phyloP scores from a whole-genome alignment of 2,113 vertebrate species.

The Leptobrachium leishanense region DNA sequence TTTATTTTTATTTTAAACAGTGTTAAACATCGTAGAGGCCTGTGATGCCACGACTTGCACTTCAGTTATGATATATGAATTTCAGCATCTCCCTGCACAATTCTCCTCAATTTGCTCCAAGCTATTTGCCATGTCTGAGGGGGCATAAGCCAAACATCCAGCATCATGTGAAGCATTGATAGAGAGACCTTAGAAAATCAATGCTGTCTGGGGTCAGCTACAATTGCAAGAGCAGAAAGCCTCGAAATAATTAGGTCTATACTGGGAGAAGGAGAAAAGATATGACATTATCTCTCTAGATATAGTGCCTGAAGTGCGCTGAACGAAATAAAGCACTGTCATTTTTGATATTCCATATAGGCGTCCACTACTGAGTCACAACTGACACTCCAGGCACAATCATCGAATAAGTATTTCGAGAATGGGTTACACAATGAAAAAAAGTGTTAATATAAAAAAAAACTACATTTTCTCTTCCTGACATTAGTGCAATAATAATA shows the following conservation, averaged over 20 bases:
- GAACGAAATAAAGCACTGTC: neutral
- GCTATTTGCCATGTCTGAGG: conserved; percentile 1
- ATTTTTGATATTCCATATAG: neutral
- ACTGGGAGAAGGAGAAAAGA: neutral
- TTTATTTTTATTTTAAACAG: no score
- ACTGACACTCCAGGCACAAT: neutral
- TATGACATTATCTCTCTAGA: neutral
- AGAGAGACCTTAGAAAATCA: conserved; percentile 1
- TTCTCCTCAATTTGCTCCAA: neutral
- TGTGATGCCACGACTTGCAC: neutral
- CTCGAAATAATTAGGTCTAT: conserved; percentile 1
- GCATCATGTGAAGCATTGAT: conserved; percentile 1
- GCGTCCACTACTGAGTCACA: neutral
- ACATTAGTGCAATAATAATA: no score
- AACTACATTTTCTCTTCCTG: no score
- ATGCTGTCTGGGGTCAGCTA: conserved; percentile 4
- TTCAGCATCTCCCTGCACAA: neutral
- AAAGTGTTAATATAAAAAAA: no score
- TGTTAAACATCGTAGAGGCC: neutral
- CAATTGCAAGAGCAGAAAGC: neutral
- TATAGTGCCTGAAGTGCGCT: neutral
- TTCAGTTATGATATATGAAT: neutral
- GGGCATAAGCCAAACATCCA: neutral
- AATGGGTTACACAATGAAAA: no score
- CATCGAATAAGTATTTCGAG: no score